Evolutionary conservation across 2,888 invertebrate species (phyloP).

Genomic region (Icerya purchasi): DNA sequence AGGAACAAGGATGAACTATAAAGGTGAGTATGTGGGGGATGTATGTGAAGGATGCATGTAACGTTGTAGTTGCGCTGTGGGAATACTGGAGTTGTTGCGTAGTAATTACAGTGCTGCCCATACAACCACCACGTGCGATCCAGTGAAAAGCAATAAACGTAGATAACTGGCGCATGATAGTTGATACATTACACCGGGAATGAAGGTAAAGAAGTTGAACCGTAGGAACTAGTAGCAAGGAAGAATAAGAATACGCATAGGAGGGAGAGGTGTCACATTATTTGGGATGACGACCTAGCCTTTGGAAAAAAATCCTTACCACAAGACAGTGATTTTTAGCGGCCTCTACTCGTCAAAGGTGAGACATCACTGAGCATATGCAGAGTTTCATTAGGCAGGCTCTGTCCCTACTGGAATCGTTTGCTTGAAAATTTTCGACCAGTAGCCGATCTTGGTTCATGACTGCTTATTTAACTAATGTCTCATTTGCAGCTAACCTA

Average conservation of each 20-base stretch:
- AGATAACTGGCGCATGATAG: not conserved
- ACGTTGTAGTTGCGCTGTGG: not conserved
- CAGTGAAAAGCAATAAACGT: not conserved
- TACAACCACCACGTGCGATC: not conserved
- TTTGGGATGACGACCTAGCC: too few species aligned
- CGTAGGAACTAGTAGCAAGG: too few species aligned
- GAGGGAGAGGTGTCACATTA: too few species aligned
- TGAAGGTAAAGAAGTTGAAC: too few species aligned
- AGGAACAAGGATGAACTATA: not conserved
- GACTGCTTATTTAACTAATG: not conserved
- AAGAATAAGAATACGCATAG: too few species aligned
- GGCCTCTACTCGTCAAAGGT: not conserved
- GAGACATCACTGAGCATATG: not conserved
- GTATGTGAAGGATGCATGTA: not conserved
- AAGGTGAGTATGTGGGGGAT: too few species aligned
- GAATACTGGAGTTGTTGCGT: not conserved
- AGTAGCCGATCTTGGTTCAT: not conserved
- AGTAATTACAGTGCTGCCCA: not conserved
- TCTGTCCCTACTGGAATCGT: not conserved
- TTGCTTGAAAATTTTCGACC: not conserved
- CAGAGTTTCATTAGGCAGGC: not conserved
- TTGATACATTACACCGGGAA: not conserved
- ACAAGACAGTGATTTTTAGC: too few species aligned
- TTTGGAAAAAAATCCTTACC: too few species aligned
- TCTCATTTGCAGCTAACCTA: not conserved